Conservation (phyloP, 2,888 invertebrate species). For the Chelonus formosanus region DNA sequence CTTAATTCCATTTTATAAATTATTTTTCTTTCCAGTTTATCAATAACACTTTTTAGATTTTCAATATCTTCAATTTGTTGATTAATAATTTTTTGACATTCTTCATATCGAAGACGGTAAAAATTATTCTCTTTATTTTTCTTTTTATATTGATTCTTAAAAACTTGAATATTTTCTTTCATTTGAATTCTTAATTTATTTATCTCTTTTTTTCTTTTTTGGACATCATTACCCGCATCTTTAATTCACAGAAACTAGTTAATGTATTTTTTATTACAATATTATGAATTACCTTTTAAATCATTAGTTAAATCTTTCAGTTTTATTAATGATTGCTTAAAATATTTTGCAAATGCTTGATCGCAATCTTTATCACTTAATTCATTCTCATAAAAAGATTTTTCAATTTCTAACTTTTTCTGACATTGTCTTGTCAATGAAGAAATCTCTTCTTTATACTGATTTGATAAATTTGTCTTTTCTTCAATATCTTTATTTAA, state of each 20-base stretch:
- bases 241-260: conserved; percentile 1
- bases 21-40: too few species aligned
- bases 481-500: conserved; percentile 13
- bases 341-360: conserved; percentile 8
- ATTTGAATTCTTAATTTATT: conserved; percentile 8
- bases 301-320: conserved; percentile 15
- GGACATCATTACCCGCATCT: conserved; percentile 22
- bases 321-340: conserved; percentile 17
- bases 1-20: too few species aligned
- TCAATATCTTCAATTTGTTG: too few species aligned
- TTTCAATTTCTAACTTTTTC: conserved; percentile 11
- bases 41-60: too few species aligned
- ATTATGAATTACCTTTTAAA: conserved; percentile 23
- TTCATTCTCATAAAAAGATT: conserved; percentile 5
- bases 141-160: not conserved
- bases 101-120: too few species aligned
- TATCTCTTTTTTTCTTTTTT: not conserved
- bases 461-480: conserved; percentile 18
- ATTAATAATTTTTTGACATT: too few species aligned
- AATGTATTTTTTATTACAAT: not conserved
- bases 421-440: conserved; percentile 15
- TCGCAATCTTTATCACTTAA: conserved; percentile 18
- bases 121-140: not conserved
- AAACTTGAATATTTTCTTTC: conserved; percentile 1
- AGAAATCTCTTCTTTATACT: conserved; percentile 18